Base-by-base conservation (phyloP, 2,888 invertebrate genomes). In the Ommatoiulus sabulosus region DNA sequence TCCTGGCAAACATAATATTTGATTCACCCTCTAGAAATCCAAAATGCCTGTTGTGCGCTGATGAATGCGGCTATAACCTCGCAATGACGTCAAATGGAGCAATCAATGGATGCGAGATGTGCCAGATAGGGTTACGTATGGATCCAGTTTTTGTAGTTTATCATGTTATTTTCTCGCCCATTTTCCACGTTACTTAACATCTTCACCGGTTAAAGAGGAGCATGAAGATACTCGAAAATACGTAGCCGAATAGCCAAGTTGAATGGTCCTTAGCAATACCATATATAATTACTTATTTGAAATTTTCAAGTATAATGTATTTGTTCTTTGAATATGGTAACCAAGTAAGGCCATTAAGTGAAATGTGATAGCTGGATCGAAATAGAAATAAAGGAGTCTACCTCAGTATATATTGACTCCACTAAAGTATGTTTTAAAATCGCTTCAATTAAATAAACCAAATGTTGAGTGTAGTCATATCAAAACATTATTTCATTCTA, bases 121-220 rank as follows among this genome's bases (percentile, higher is more conserved):
- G 80, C 35, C 35, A 80, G 24, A 80, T 35, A 35, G 24, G 80
- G 80, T 80, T 43, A 80, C 35, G 35, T 80, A 80, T 80, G 80
- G 35, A 80, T 80, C 35, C 80, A 80, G 80, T 80, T 80, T 35
- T 80, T 80, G 15, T 80, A 80, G 12, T 80, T 80, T 35, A 80
- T 80, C 80, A 80, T 80, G 80, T 80, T 80, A 80, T 80, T 80
- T 80, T 80, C 80, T 80, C 35, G 80, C 80, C 80, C 80, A 80
- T 80, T 80, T 80, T 80, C 80, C 80, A 80, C 80, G 8, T 80
- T 80, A 80, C 80, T 80, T 80, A 80, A 35, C 80, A 35, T 80
- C 80, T 43, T 80, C 72, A 80, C 35, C 80, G 4, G 20, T 24
- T 80, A 35, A 80, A 80, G 80, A 80, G 80, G 80, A 80, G 35